Evolutionary conservation across 1,140 invertebrate genomes (phyloP).

Genomic region (Drosophila sechellia): DNA sequence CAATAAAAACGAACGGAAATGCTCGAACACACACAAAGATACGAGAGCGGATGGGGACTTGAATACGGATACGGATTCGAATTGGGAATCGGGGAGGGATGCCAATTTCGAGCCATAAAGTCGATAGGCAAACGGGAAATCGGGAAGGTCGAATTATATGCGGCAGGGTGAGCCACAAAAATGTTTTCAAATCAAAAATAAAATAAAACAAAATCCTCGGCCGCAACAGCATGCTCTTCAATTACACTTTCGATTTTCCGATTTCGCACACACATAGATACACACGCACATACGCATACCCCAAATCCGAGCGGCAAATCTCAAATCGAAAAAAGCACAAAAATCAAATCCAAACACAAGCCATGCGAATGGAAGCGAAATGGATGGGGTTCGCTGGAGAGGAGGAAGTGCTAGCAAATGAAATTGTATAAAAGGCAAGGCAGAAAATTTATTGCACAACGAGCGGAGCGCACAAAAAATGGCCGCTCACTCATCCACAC

Average conservation of each 20-base stretch:
- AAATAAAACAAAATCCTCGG: constrained; percentile 78
- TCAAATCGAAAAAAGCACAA: constrained; percentile 72
- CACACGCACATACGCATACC: constrained; percentile 9
- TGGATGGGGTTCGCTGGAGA: background rate
- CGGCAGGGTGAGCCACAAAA: constrained; percentile 63
- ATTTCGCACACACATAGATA: constrained; percentile 23
- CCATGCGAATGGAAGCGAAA: constrained; percentile 66
- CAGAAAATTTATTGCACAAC: constrained; percentile 78
- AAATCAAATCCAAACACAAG: constrained; percentile 79
- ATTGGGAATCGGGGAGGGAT: constrained; percentile 1
- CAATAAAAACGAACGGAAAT: constrained; percentile 76
- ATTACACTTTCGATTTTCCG: constrained; percentile 81
- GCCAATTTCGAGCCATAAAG: constrained; percentile 68
- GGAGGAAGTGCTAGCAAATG: constrained; percentile 63
- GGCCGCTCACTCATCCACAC: constrained; percentile 41
- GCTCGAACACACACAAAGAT: constrained; percentile 31
- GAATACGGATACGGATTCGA: constrained; percentile 9
- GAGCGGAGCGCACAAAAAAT: constrained; percentile 64
- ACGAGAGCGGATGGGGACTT: constrained; percentile 14
- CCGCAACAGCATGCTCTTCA: constrained; percentile 76
- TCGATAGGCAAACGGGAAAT: constrained; percentile 3
- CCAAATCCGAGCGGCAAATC: constrained; percentile 74
- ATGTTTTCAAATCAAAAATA: constrained; percentile 82
- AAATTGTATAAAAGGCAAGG: constrained; percentile 82
- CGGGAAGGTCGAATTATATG: constrained; percentile 37